These are phyloP conservation scores for Penaeus vannamei DNA, from an alignment of 1,140 invertebrate genomes.

Conservation along the genomic window DNA sequence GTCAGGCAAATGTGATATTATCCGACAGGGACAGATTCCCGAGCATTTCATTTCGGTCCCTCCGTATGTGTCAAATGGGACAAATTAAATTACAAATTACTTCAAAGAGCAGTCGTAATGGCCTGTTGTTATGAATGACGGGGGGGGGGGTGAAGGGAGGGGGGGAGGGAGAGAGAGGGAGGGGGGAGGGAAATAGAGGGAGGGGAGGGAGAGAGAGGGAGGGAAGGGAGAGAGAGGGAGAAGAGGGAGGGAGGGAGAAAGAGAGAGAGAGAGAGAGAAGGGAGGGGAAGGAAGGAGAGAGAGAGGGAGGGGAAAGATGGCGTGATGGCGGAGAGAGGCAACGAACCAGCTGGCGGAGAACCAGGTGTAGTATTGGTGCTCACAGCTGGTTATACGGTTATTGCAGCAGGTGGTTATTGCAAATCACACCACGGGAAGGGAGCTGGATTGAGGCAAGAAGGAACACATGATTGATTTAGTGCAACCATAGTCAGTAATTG, in stretches of 20 bases:
- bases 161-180: background rate
- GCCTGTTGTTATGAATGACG: constrained; percentile 60
- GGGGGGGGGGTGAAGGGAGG: background rate
- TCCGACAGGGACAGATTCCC: constrained; percentile 55
- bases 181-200: background rate
- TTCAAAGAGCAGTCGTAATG: constrained; percentile 55
- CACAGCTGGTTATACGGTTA: too few relatives aligned
- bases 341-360: too few relatives aligned
- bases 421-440: too few relatives aligned
- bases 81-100: constrained; percentile 65
- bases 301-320: background rate
- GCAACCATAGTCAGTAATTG: too few relatives aligned
- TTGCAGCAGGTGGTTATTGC: too few relatives aligned
- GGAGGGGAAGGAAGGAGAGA: background rate
- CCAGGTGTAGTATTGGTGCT: too few relatives aligned
- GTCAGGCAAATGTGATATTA: constrained; percentile 61
- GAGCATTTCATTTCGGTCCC: constrained; percentile 63
- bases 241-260: background rate
- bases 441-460: too few relatives aligned
- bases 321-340: background rate
- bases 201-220: background rate
- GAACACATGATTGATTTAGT: too few relatives aligned
- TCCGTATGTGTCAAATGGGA: constrained; percentile 49
- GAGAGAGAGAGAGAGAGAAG: background rate
- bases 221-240: background rate